Base-by-base conservation (phyloP, 2,888 invertebrate species). In the Leptopilina syphax region DNA sequence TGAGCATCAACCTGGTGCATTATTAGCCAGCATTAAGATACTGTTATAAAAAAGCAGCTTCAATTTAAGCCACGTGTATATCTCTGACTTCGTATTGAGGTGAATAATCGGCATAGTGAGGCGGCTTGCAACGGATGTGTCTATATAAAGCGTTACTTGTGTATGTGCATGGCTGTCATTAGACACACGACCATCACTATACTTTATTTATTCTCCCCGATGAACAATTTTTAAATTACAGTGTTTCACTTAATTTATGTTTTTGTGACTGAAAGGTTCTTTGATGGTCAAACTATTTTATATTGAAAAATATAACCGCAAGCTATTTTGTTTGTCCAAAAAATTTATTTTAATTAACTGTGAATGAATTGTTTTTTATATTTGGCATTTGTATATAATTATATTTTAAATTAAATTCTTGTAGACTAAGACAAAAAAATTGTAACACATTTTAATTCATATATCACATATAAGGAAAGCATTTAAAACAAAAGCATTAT, bases 31-130 rank as follows among this genome's bases (percentile, higher is more conserved):
- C 66, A 65, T 67, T 67, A 44, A 44, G 78, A 24, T 67, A 78
- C 67, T 60, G 63, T 67, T 67, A 67, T 44, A 76, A 80, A 77
- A 81, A 86, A 85, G 83, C 87, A 86, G 87, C 88, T 86, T 86
- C 87, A 90, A 90, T 91, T 91, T 91, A 89, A 92, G 90, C 90
- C 89, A 89, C 88, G 87, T 87, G 90, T 91, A 91, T 88, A 88
- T 87, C 85, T 89, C 86, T 86, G 91, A 91, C 91, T 92, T 92
- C 91, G 90, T 90, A 91, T 91, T 91, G 90, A 90, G 91, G 90
- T 89, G 89, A 89, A 89, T 91, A 91, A 91, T 92, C 90, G 90
- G 90, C 90, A 91, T 91, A 91, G 86, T 86, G 87, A 87, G 90
- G 83, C 86, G 85, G 88, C 83, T 86, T 85, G 87, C 84, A 85